These are phyloP conservation scores for Puffinus mauretanicus DNA, from an alignment of 2,113 vertebrate species.

Conservation along the genomic window DNA sequence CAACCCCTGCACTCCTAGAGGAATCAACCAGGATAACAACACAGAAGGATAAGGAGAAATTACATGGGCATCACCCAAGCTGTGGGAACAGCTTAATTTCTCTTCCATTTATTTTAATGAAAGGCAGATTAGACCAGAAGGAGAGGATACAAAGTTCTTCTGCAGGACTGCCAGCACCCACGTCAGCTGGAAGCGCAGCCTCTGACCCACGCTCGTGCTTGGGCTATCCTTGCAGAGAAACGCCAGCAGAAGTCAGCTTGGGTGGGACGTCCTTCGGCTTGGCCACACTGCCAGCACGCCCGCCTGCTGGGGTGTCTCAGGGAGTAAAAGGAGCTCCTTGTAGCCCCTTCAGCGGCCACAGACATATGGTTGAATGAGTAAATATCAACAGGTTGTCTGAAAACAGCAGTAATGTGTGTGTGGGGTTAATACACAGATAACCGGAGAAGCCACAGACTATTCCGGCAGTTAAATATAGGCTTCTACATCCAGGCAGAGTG, in stretches of 20 bases:
- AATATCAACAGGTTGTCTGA: slow-evolving; percentile 11
- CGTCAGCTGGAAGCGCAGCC: neutral
- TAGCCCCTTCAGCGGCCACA: neutral
- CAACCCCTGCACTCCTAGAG: neutral
- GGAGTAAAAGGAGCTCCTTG: neutral
- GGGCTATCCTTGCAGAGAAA: neutral
- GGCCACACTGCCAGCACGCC: neutral
- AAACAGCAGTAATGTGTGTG: neutral
- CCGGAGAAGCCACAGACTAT: neutral
- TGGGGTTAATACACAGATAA: neutral
- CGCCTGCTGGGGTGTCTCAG: neutral
- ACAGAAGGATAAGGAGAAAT: neutral
- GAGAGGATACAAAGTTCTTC: neutral
- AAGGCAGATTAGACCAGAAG: neutral
- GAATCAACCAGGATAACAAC: neutral
- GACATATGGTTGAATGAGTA: neutral
- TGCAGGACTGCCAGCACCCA: neutral
- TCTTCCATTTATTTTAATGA: neutral
- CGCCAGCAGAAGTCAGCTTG: neutral
- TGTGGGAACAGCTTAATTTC: neutral
- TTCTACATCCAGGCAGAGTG: neutral
- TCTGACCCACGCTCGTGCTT: accelerated
- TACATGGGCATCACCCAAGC: neutral
- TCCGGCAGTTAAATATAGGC: neutral
- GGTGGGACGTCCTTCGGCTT: neutral